Evolutionary conservation across 35 echinoderm and acorn worm species (phyloP).

Genomic region (Anneissia japonica): DNA sequence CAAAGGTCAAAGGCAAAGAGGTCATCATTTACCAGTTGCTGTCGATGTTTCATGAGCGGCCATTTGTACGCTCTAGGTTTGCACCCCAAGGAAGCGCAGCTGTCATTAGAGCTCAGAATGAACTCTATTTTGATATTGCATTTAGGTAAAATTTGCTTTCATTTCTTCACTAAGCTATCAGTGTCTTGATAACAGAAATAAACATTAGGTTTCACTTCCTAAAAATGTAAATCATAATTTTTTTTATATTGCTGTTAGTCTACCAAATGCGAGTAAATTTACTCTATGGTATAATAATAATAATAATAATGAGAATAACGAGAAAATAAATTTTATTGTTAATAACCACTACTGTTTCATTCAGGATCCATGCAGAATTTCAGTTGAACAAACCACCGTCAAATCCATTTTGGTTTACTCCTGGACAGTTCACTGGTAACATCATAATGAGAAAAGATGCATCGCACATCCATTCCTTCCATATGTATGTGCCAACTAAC

Average conservation of each 20-base stretch:
- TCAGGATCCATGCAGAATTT: constrained; percentile 97
- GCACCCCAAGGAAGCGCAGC: constrained; percentile 71
- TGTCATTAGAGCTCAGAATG: constrained; percentile 68
- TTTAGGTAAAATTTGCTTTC: constrained; percentile 70
- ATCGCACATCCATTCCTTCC: constrained; percentile 73
- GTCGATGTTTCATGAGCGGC: constrained; percentile 69
- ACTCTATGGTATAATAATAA: too few species aligned
- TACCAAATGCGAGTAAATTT: too few species aligned
- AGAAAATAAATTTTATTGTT: too few species aligned
- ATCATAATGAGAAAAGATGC: constrained; percentile 70
- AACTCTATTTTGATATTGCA: constrained; percentile 66
- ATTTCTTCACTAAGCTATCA: too few species aligned
- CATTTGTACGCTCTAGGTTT: constrained; percentile 70
- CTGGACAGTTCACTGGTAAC: constrained; percentile 80
- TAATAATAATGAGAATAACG: too few species aligned
- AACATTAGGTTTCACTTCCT: too few species aligned
- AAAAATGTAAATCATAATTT: too few species aligned
- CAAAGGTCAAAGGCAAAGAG: constrained; percentile 55
- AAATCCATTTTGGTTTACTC: constrained; percentile 94
- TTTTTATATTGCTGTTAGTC: too few species aligned
- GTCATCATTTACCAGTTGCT: constrained; percentile 53
- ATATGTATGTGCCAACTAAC: constrained; percentile 84
- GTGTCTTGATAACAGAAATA: too few species aligned
- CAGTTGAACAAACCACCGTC: constrained; percentile 83
- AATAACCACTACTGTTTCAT: neutral